Conservation (phyloP, 2,113 vertebrate genomes). For the Cephalopterus ornatus region DNA sequence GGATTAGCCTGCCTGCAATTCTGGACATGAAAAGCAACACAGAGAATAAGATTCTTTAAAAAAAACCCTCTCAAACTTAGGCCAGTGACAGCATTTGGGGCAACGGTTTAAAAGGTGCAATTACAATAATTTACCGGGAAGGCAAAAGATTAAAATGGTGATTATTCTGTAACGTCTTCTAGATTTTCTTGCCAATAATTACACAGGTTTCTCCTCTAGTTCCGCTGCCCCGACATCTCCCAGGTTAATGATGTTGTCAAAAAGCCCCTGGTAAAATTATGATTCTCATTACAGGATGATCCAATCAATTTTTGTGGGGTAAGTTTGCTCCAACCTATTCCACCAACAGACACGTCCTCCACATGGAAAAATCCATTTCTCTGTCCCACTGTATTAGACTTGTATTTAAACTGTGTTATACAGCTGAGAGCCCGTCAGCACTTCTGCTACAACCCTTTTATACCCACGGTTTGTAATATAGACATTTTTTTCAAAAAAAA, state of each 20-base stretch:
- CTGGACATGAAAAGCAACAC: not conserved
- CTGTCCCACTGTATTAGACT: not conserved
- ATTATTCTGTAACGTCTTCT: conserved; percentile 3
- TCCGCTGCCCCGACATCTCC: conserved; percentile 18
- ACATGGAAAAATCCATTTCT: conserved; percentile 11
- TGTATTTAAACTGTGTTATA: not conserved
- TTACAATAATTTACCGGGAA: not conserved
- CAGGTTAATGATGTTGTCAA: conserved; percentile 61
- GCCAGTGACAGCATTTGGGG: not conserved
- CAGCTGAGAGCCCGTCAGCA: not conserved
- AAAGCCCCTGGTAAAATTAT: conserved; percentile 33
- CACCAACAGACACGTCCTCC: not conserved
- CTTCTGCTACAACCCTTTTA: not conserved
- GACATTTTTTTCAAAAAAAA: not conserved
- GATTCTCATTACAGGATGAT: conserved; percentile 42
- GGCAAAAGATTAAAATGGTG: conserved; percentile 4
- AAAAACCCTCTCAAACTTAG: not conserved
- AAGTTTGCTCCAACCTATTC: not conserved
- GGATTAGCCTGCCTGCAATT: not conserved
- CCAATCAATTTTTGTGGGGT: conserved; percentile 38
- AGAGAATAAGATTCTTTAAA: not conserved
- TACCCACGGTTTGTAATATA: not conserved
- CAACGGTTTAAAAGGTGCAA: not conserved
- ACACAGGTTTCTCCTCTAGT: not conserved
- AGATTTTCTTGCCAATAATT: conserved; percentile 20